These are phyloP conservation scores for Oxystoma pomonae DNA, from an alignment of 2,888 invertebrate species.

Conservation along the genomic window DNA sequence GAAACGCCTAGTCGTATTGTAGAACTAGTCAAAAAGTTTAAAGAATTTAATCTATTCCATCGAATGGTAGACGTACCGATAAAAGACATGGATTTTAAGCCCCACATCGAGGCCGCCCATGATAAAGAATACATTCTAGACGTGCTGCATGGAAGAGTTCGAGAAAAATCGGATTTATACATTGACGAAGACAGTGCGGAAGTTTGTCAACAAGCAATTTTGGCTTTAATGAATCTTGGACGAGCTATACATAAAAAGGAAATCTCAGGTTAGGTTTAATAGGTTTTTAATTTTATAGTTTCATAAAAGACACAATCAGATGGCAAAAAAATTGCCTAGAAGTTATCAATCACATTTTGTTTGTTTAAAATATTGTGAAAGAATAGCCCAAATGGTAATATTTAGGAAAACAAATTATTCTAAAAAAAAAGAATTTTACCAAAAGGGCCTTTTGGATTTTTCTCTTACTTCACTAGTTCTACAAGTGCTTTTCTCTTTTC, in stretches of 20 bases:
- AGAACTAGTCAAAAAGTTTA: slow-evolving; percentile 33
- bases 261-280: background rate
- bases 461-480: too few relatives aligned
- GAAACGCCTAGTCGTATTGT: slow-evolving; percentile 34
- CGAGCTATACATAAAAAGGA: background rate
- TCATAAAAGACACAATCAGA: too few relatives aligned
- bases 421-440: too few relatives aligned
- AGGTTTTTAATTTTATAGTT: too few relatives aligned
- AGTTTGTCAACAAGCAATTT: background rate
- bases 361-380: too few relatives aligned
- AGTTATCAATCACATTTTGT: too few relatives aligned
- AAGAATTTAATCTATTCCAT: slow-evolving; percentile 30
- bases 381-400: too few relatives aligned
- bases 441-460: too few relatives aligned
- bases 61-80: slow-evolving; percentile 29
- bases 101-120: slow-evolving; percentile 17
- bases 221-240: background rate
- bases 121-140: slow-evolving; percentile 11
- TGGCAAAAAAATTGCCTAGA: too few relatives aligned
- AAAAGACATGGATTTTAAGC: background rate
- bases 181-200: slow-evolving; percentile 60
- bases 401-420: too few relatives aligned
- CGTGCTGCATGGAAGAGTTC: background rate
- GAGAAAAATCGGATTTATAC: slow-evolving; percentile 24
- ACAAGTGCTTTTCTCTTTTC: too few relatives aligned